Evolutionary conservation across 2,113 vertebrate genomes (phyloP), one percentile per base, ranked within the genome.

Genomic region (Eptesicus fuscus): DNA sequence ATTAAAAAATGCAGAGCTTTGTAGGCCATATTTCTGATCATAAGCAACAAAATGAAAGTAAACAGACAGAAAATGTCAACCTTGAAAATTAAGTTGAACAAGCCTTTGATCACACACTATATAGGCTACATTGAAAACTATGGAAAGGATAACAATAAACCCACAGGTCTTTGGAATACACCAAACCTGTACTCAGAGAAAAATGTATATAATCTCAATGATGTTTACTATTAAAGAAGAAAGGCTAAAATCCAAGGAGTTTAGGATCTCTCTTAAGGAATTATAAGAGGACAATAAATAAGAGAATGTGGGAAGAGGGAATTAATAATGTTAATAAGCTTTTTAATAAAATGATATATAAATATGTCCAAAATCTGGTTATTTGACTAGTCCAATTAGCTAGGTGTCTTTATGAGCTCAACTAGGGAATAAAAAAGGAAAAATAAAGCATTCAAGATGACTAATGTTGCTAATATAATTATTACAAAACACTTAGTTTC

Each of bases 201-300:
- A 85, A 90, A 92, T 71, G 2, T 28, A 67, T 89, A 53, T 23
- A 40, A 84, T 61, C 30, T 51, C n/a, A 73, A 44, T 89, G 35
- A 59, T 82, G 14, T 76, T 89, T 94, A 22, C 32, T 76, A 90
- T 76, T 90, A 69, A 86, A 84, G 22, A 93, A 80, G 9, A 73
- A 79, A 89, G 16, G 83, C 32, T 76, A 9, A 71, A 73, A 74
- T 40, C 49, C 5, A 83, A 76, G 14, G n/a, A 73, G 95, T 16
- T 83, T 65, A 91, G 23, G 14, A 40, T 53, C 25, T 35, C 61
- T 63, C 40, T 77, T 78, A 86, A 94, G 83, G 30, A 77, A 78
- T 91, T 83, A 78, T 44, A 69, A 71, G 44, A 92, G 28, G 59
- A 79, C 44, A 51, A n/a, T 44, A 76, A 56, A 63, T 65, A 83